Conservation (phyloP, 2,113 vertebrate genomes). For the Brevimyrus niger region DNA sequence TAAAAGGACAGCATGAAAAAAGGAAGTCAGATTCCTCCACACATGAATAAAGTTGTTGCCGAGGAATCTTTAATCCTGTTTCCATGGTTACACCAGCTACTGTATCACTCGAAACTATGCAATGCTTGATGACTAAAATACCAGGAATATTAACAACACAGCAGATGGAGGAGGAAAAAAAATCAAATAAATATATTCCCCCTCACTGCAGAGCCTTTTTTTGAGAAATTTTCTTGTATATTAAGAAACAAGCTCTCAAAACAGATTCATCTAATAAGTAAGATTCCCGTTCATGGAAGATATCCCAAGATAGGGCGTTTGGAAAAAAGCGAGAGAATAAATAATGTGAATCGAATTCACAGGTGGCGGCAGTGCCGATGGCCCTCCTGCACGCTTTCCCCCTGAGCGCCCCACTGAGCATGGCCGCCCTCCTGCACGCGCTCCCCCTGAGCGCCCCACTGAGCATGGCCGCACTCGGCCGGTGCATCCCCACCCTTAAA, state of each 20-base stretch:
- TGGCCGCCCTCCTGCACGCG: neutral
- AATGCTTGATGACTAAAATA: conserved; percentile 33
- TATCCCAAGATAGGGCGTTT: neutral
- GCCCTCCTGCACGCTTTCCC: neutral
- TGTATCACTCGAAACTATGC: conserved; percentile 37
- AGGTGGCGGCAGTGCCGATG: too few species aligned
- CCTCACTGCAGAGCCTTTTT: neutral
- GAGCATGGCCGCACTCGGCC: neutral
- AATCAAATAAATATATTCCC: conserved; percentile 16
- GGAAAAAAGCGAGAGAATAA: neutral
- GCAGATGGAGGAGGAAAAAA: conserved; percentile 12
- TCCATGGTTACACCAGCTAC: conserved; percentile 39
- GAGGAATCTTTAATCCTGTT: conserved; percentile 41
- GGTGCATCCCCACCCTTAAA: too few species aligned
- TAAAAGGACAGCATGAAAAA: conserved; percentile 27
- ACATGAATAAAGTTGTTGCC: conserved; percentile 35
- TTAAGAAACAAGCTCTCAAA: neutral
- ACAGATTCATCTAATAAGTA: neutral
- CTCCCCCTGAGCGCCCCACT: neutral
- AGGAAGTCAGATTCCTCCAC: conserved; percentile 27
- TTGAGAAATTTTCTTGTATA: neutral
- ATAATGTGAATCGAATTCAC: neutral
- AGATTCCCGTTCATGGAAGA: neutral
- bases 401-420: neutral
- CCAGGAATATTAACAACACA: conserved; percentile 23